phyloP scores from a whole-genome alignment of 2,888 invertebrate genomes.

The Andrena marginata region DNA sequence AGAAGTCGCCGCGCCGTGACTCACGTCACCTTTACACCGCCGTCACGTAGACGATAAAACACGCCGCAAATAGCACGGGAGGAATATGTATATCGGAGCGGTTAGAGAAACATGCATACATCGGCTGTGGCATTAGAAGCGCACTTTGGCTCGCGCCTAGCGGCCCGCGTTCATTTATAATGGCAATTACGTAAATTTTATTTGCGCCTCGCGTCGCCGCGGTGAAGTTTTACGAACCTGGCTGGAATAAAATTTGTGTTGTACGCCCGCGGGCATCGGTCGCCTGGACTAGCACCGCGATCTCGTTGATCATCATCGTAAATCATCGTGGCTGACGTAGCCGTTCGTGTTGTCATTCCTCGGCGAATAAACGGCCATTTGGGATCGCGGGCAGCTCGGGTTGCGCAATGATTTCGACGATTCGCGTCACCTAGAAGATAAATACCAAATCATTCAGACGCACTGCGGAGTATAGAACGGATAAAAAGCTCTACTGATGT shows the following conservation, averaged over 20 bases:
- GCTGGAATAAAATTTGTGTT: no score
- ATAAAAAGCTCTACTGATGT: neutral
- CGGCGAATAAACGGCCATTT: neutral
- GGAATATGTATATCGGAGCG: constrained; percentile 1
- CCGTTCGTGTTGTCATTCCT: neutral
- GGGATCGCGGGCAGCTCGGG: neutral
- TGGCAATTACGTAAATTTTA: constrained; percentile 34
- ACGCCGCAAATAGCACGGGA: constrained; percentile 19
- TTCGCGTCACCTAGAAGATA: no score
- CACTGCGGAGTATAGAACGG: no score
- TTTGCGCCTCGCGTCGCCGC: neutral
- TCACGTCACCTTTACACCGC: constrained; percentile 3
- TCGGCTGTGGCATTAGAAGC: constrained; percentile 24
- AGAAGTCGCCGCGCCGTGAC: neutral
- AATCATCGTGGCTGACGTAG: neutral
- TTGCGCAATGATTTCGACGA: no score
- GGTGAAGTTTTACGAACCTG: constrained; percentile 8
- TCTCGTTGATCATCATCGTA: neutral
- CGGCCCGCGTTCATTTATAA: constrained; percentile 48
- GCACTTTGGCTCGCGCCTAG: constrained; percentile 15
- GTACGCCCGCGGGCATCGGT: neutral
- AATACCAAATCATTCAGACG: neutral
- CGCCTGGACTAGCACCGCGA: neutral
- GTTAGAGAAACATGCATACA: neutral
- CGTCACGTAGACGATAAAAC: constrained; percentile 10